Percentiles rank a stretch among this genome's conserved stretches.
phyloP scores from a whole-genome alignment of 2,888 invertebrate genomes.

The Sarcophaga caerulescens region DNA sequence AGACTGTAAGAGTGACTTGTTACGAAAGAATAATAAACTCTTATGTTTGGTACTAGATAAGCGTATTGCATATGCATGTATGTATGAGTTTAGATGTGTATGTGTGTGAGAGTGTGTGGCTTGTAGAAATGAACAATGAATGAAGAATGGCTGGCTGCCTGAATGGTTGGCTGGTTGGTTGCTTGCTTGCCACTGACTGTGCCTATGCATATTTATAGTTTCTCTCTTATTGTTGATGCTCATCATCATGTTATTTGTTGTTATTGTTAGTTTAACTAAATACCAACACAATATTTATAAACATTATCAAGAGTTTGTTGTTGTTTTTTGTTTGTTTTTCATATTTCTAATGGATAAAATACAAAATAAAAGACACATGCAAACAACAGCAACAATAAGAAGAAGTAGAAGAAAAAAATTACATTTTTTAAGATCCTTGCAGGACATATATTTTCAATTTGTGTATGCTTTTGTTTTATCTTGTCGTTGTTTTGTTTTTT shows the following conservation, averaged over 20 bases:
- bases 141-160: neutral
- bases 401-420: conserved; percentile 33
- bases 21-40: too few species aligned
- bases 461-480: conserved; percentile 36
- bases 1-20: too few species aligned
- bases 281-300: conserved; percentile 54
- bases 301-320: conserved; percentile 40
- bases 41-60: neutral
- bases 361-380: neutral
- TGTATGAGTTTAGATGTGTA: neutral
- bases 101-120: conserved; percentile 7
- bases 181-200: neutral
- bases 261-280: conserved; percentile 41
- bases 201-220: neutral
- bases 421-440: conserved; percentile 39
- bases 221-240: neutral
- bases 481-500: neutral
- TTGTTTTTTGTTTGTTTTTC: neutral
- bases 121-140: conserved; percentile 55
- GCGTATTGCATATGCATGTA: neutral
- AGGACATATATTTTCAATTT: conserved; percentile 54
- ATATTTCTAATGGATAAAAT: neutral
- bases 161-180: neutral
- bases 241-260: conserved; percentile 21
- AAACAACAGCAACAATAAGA: neutral